Conservation (phyloP, 2,888 invertebrate species). For the Empis stercorea region DNA sequence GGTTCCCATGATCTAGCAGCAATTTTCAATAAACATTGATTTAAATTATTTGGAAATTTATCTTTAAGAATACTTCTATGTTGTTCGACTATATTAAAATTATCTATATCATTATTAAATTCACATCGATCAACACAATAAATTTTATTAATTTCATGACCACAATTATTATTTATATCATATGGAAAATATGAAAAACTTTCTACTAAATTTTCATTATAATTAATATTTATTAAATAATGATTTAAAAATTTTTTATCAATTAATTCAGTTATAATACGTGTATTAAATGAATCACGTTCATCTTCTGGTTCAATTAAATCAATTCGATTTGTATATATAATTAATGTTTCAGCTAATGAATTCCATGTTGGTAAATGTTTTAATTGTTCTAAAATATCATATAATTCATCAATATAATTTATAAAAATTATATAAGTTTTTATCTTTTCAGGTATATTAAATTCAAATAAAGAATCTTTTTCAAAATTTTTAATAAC, state of each 20-base stretch:
- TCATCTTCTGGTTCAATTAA: neutral
- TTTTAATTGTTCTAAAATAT: slow-evolving; percentile 25
- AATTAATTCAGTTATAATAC: no score
- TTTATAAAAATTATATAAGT: slow-evolving; percentile 29
- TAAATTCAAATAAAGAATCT: neutral
- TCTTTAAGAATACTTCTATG: slow-evolving; percentile 21
- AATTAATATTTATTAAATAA: no score
- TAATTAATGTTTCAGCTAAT: slow-evolving; percentile 25
- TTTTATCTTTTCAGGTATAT: slow-evolving; percentile 27
- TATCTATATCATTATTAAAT: neutral
- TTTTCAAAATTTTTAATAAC: slow-evolving; percentile 14
- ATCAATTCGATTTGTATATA: slow-evolving; percentile 25
- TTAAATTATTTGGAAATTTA: slow-evolving; percentile 29
- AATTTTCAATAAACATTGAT: slow-evolving; percentile 27
- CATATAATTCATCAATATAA: slow-evolving; percentile 26
- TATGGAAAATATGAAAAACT: slow-evolving; percentile 31
- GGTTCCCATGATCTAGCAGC: slow-evolving; percentile 24
- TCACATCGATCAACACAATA: no score
- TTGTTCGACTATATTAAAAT: slow-evolving; percentile 10
- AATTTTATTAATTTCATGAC: slow-evolving; percentile 9
- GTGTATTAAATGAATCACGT: no score
- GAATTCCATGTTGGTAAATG: slow-evolving; percentile 31
- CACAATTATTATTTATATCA: slow-evolving; percentile 29
- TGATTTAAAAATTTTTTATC: no score
- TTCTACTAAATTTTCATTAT: slow-evolving; percentile 19